Conservation (phyloP, 2,113 vertebrate species). For the Anolis carolinensis region DNA sequence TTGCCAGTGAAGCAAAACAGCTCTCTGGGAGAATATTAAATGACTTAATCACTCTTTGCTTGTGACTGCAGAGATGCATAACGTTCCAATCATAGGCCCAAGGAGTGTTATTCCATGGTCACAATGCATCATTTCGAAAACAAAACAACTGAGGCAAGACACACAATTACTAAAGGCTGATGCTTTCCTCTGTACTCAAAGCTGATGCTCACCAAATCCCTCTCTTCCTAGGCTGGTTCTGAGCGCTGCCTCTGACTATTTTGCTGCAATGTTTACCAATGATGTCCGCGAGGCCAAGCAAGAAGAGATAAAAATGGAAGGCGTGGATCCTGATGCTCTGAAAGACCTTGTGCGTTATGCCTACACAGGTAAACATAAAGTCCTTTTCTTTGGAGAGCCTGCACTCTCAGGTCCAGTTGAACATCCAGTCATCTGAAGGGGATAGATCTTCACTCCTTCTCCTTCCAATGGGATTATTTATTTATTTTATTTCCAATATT, state of each 20-base stretch:
- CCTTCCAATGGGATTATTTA: no score
- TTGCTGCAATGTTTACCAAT: constrained; percentile 97
- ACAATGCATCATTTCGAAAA: background rate
- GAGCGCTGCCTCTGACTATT: constrained; percentile 95
- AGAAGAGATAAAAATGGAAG: constrained; percentile 98
- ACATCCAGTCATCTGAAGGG: background rate
- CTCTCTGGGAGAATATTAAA: constrained; percentile 29
- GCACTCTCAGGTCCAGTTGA: background rate
- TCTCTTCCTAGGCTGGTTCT: constrained; percentile 86
- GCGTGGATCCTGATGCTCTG: constrained; percentile 91
- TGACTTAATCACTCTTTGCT: constrained; percentile 24
- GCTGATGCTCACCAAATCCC: constrained; percentile 24
- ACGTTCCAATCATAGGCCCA: background rate
- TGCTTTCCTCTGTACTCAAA: background rate
- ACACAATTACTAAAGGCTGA: background rate
- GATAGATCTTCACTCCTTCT: background rate
- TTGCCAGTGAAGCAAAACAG: background rate
- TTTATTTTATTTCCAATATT: no score
- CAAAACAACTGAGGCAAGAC: background rate
- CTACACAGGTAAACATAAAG: constrained; percentile 86
- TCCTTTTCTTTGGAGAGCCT: background rate
- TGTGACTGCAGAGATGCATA: background rate
- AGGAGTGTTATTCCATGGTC: fast-evolving
- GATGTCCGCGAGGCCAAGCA: constrained; percentile 94
- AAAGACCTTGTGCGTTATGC: constrained; percentile 92